Evolutionary conservation across 2,888 invertebrate genomes (phyloP).

Genomic region (Ptychoptera contaminata): DNA sequence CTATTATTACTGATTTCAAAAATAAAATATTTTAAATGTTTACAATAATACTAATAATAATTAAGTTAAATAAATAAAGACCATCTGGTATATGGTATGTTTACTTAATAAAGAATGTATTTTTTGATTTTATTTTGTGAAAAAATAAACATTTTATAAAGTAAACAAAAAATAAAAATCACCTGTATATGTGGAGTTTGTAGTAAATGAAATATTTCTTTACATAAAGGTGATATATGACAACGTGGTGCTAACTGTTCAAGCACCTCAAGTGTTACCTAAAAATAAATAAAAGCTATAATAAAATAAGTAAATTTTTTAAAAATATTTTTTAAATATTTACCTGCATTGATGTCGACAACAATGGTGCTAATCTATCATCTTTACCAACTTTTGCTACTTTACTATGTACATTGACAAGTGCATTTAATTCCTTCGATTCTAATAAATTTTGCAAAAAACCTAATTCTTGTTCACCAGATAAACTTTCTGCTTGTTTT

Average conservation of each 20-base stretch:
- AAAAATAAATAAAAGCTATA: neutral
- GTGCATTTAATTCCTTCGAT: conserved; percentile 74
- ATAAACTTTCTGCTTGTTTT: conserved; percentile 58
- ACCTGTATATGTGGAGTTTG: conserved; percentile 83
- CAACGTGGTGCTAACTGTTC: conserved; percentile 55
- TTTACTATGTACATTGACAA: conserved; percentile 83
- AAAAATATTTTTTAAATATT: neutral
- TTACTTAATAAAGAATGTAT: too few species aligned
- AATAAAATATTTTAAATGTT: too few species aligned
- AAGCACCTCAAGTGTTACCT: conserved; percentile 64
- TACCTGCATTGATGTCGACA: conserved; percentile 74
- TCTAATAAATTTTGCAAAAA: conserved; percentile 71
- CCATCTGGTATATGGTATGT: too few species aligned
- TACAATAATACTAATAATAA: too few species aligned
- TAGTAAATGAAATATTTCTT: conserved; percentile 62
- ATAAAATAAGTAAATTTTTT: neutral
- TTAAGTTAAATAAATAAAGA: too few species aligned
- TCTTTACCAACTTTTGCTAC: conserved; percentile 70
- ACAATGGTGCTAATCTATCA: conserved; percentile 67
- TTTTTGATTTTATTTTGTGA: too few species aligned
- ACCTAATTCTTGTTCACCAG: conserved; percentile 71
- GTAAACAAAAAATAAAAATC: too few species aligned
- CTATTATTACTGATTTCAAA: too few species aligned
- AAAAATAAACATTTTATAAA: too few species aligned
- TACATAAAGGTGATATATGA: conserved; percentile 53